Evolutionary conservation across 2,797 vertebrate genomes (phyloP).

Genomic region (Momotus momota): DNA sequence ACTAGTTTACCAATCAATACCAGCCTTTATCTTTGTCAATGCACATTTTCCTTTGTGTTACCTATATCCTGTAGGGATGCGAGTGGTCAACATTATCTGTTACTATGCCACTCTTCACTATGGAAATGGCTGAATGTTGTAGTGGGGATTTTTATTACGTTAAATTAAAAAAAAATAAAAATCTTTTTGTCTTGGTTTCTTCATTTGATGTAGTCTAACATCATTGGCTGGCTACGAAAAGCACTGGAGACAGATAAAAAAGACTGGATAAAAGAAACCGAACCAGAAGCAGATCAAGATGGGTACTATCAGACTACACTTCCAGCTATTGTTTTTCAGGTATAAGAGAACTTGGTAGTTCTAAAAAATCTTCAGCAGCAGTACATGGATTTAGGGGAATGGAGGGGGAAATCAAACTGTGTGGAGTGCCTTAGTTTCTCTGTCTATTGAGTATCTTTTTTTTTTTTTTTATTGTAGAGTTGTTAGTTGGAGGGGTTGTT

Average conservation of each 20-base stretch:
- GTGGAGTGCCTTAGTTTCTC: neutral
- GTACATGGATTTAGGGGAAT: neutral
- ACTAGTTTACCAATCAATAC: neutral
- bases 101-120: neutral
- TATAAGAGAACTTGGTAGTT: slow-evolving; percentile 49
- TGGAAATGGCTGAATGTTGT: neutral
- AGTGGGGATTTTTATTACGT: neutral
- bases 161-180: neutral
- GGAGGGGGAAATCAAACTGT: neutral
- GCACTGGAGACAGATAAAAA: slow-evolving; percentile 96
- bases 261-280: slow-evolving; percentile 94
- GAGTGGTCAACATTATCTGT: neutral
- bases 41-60: neutral
- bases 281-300: slow-evolving; percentile 96
- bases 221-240: slow-evolving; percentile 96
- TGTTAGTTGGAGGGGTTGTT: neutral
- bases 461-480: neutral
- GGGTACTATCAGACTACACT: slow-evolving; percentile 97
- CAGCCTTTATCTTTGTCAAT: neutral
- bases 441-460: neutral
- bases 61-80: neutral
- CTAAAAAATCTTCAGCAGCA: neutral
- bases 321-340: slow-evolving; percentile 98
- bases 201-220: slow-evolving; percentile 88
- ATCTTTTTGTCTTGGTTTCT: neutral